Conservation (phyloP, 2,113 vertebrate species). For the Macaca mulatta region DNA sequence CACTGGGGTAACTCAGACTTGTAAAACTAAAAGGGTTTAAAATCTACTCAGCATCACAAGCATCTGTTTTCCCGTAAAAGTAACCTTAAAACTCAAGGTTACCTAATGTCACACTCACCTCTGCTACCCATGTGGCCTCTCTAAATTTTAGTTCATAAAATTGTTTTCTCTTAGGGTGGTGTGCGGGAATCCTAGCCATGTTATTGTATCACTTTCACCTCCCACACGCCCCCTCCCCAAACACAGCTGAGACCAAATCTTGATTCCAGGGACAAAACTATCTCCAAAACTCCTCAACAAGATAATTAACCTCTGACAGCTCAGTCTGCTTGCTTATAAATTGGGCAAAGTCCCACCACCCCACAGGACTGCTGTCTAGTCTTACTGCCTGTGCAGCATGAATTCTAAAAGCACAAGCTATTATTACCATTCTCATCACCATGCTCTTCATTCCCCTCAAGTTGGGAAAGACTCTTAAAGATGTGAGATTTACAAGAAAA, state of each 20-base stretch:
- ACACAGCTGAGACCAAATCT: neutral
- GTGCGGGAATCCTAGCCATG: neutral
- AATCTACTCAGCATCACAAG: neutral
- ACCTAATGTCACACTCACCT: neutral
- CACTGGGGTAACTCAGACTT: neutral
- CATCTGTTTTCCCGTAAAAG: neutral
- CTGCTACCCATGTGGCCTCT: neutral
- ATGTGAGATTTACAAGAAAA: neutral
- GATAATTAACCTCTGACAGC: neutral
- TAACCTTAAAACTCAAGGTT: neutral
- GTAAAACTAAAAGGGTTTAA: neutral
- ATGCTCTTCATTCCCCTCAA: neutral
- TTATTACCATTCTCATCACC: neutral
- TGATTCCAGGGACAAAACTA: neutral
- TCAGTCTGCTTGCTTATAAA: neutral
- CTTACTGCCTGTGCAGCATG: neutral
- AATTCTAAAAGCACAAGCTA: neutral
- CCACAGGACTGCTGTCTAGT: accelerated
- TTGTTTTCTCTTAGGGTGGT: neutral
- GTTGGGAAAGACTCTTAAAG: neutral
- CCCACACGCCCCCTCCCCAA: too few species aligned
- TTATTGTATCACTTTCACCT: neutral
- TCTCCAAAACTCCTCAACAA: neutral
- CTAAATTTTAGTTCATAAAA: neutral
- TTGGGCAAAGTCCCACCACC: neutral